Evolutionary conservation across 1,140 invertebrate species (phyloP).

Genomic region (Diorhabda elongata): DNA sequence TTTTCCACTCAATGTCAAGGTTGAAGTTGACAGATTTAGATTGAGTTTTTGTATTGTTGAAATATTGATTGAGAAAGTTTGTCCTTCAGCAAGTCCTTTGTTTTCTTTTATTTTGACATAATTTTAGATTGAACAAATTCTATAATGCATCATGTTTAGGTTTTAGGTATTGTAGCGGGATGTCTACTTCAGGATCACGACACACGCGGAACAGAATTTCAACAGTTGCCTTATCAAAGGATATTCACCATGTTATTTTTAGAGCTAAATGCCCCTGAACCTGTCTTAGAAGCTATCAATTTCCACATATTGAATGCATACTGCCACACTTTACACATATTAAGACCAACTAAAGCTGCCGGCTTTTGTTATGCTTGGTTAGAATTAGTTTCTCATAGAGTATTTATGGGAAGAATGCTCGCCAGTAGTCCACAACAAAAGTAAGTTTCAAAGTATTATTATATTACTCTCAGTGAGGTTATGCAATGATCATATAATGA

Average conservation of each 20-base stretch:
- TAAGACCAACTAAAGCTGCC: slow-evolving; percentile 90
- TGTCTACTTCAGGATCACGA: slow-evolving; percentile 95
- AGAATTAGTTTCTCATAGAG: slow-evolving; percentile 92
- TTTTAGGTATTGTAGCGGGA: slow-evolving; percentile 91
- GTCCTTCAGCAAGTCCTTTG: too few relatives aligned
- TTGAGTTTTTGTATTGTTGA: too few relatives aligned
- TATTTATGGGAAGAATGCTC: slow-evolving; percentile 92
- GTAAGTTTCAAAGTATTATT: slow-evolving; percentile 14
- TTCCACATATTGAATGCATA: slow-evolving; percentile 85
- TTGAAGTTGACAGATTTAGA: too few relatives aligned
- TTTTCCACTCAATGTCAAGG: too few relatives aligned
- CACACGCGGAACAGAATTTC: slow-evolving; percentile 78
- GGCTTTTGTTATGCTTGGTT: slow-evolving; percentile 98
- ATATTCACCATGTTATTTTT: slow-evolving; percentile 97
- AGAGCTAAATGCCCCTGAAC: slow-evolving; percentile 91
- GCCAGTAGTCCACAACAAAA: slow-evolving; percentile 81
- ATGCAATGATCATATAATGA: too few relatives aligned
- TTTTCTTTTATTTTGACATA: too few relatives aligned
- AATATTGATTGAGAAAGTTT: too few relatives aligned
- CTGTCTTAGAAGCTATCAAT: slow-evolving; percentile 86
- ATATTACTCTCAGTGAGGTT: too few relatives aligned
- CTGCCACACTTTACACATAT: slow-evolving; percentile 87
- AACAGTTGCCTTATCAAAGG: slow-evolving; percentile 95
- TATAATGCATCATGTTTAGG: slow-evolving; percentile 39
- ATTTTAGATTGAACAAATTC: too few relatives aligned